Base-by-base conservation (phyloP, 2,113 vertebrate species). In the Rhinolophus ferrumequinum region DNA sequence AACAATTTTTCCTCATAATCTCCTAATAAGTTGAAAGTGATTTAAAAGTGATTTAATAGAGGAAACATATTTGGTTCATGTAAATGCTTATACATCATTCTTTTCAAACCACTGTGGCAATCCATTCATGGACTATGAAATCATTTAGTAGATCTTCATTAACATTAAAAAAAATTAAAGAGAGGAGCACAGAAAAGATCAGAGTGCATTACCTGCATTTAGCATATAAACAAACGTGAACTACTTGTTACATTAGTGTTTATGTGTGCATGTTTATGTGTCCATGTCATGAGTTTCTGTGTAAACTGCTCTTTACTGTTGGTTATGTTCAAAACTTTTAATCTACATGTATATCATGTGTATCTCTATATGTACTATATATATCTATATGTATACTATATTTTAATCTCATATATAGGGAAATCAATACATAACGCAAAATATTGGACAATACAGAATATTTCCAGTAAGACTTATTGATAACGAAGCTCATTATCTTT, bases 1-100 rank as follows among this genome's bases (percentile, higher is more conserved):
- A 91, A 15, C 6, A 79, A 70, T 75, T 73, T 88, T 84, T 84
- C 19, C 14, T 94, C 33, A 85, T 94, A 76, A 84, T 91, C 44
- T 87, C 11, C 69, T 90, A 88, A 96, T 75, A 90, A 66, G 41
- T 77, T 93, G 19, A 69, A 90, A 77, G 8, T 73, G 69, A 85
- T 88, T 95, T 95, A 77, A 82, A 92, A 58, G 28, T 66, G 38
- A 95, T 69, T 83, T 95, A 73, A 44, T 64, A 88, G 38, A 28
- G 30, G 15, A 90, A 93, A 58, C 24, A 77, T 87, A 73, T 84
- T 83, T 56, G 4, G 18, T 90, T 94, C 24, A 87, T 54, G 28
- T 93, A 50, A 88, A 80, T 93, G 8, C 38, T 33, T 79, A 41
- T 72, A 22, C 16, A 79, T 89, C 81, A 88, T 77, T 82, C 30